These are phyloP conservation scores for Conus ventricosus DNA, from an alignment of 1,140 invertebrate species.

Conservation along the genomic window DNA sequence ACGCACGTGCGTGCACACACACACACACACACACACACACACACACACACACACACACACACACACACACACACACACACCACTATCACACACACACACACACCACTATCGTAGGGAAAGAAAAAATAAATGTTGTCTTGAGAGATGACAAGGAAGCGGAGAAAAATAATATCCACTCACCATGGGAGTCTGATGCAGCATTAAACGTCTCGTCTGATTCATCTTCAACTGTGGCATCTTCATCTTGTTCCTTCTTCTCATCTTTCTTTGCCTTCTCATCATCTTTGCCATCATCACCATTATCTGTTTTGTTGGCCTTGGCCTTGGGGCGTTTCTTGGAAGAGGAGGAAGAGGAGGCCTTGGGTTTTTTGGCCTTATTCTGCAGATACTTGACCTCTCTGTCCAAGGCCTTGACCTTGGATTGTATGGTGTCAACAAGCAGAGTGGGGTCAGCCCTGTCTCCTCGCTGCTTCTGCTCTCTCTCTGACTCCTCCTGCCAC, in stretches of 20 bases:
- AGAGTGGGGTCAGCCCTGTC: not conserved
- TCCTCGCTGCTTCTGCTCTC: not conserved
- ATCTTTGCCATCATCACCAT: not conserved
- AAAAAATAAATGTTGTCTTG: too few relatives aligned
- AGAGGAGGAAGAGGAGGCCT: not conserved
- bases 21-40: too few relatives aligned
- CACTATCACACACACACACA: too few relatives aligned
- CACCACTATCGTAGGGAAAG: too few relatives aligned
- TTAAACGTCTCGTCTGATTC: not conserved
- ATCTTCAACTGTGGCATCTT: not conserved
- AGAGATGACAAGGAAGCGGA: too few relatives aligned
- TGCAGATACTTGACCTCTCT: not conserved
- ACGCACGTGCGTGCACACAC: too few relatives aligned
- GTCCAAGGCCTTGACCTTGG: constrained; percentile 1
- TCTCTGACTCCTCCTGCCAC: not conserved
- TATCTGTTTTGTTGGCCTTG: not conserved
- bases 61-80: too few relatives aligned
- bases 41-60: too few relatives aligned
- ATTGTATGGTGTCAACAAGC: not conserved
- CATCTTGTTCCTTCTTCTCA: not conserved
- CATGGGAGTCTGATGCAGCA: not conserved
- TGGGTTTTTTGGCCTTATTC: not conserved
- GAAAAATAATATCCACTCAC: not conserved
- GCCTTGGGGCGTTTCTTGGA: not conserved
- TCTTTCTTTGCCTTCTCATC: not conserved